Conservation (phyloP, 2,888 invertebrate species). For the Helicoverpa assulta region DNA sequence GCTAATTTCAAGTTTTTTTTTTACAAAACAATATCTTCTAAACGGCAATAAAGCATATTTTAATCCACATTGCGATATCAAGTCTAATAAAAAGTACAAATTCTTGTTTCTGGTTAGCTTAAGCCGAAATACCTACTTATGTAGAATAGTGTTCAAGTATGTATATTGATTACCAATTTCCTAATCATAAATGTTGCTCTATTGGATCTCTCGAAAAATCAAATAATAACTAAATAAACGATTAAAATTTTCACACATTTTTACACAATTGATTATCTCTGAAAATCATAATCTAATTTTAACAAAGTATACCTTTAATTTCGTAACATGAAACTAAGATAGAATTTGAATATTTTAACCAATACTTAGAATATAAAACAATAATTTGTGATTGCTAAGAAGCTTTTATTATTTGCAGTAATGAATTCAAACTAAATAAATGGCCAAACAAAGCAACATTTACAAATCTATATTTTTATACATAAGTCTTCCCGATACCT, state of each 20-base stretch:
- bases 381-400: not conserved
- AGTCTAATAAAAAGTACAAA: constrained; percentile 70
- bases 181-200: constrained; percentile 51
- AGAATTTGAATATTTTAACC: not conserved
- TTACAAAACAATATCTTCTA: constrained; percentile 76
- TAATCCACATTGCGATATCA: constrained; percentile 69
- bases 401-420: not conserved
- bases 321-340: not conserved
- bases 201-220: not conserved
- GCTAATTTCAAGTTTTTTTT: constrained; percentile 76
- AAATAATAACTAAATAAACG: too few species aligned
- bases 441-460: constrained; percentile 44
- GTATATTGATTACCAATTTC: constrained; percentile 27
- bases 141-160: constrained; percentile 59
- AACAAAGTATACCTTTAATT: not conserved
- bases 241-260: too few species aligned
- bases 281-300: too few species aligned
- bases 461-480: constrained; percentile 38
- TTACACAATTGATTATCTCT: too few species aligned
- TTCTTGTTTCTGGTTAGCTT: constrained; percentile 64
- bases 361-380: not conserved
- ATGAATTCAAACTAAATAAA: not conserved
- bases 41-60: constrained; percentile 78
- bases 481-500: constrained; percentile 29
- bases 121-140: constrained; percentile 66